Evolutionary conservation across 2,113 vertebrate species (phyloP).

Genomic region (Chionis minor): DNA sequence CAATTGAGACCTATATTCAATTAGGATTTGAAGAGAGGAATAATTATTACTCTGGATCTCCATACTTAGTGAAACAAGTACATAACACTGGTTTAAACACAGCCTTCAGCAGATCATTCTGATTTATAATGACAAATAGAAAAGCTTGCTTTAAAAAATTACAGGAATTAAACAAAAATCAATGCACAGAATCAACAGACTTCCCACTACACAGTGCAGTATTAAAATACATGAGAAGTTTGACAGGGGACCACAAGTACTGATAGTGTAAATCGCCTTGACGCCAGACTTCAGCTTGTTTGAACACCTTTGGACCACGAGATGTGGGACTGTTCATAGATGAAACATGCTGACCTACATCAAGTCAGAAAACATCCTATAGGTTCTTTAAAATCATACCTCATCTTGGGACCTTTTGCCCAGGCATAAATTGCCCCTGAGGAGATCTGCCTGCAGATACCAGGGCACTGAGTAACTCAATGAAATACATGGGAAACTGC

Average conservation of each 20-base stretch:
- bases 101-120: not conserved
- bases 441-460: constrained; percentile 34
- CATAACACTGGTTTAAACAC: not conserved
- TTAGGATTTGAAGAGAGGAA: not conserved
- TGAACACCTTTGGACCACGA: not conserved
- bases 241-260: not conserved
- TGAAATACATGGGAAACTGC: not conserved
- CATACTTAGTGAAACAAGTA: not conserved
- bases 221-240: not conserved
- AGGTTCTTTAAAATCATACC: not conserved
- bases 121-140: not conserved
- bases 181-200: not conserved
- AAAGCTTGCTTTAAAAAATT: not conserved
- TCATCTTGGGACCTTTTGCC: not conserved
- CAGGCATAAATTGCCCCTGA: not conserved
- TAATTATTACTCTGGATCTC: not conserved
- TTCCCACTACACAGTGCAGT: not conserved
- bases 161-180: not conserved
- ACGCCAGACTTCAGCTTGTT: not conserved
- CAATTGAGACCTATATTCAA: not conserved
- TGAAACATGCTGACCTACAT: not conserved
- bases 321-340: not conserved
- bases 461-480: not conserved
- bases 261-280: not conserved
- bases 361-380: not conserved